These are phyloP conservation scores for Ormyrus rosae DNA, from an alignment of 2,888 invertebrate species.

Conservation along the genomic window DNA sequence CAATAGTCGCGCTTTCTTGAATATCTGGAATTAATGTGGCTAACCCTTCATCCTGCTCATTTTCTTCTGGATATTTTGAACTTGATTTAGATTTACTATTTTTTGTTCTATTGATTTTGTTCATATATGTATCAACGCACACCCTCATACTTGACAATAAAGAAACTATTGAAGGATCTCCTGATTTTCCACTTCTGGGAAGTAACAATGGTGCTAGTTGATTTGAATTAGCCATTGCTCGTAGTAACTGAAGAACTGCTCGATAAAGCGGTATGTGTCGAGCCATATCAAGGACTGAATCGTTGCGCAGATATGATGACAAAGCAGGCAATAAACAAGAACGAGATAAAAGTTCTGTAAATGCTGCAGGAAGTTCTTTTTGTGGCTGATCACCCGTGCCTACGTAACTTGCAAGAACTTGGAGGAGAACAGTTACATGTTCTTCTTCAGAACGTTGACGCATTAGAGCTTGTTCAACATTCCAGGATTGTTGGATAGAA, in stretches of 20 bases:
- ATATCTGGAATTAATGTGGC: conserved; percentile 94
- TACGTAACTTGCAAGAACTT: conserved; percentile 92
- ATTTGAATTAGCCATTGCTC: conserved; percentile 83
- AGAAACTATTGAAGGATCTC: conserved; percentile 83
- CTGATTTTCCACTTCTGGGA: conserved; percentile 76
- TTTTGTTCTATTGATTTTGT: conserved; percentile 81
- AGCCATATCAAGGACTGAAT: conserved; percentile 98
- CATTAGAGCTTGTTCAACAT: conserved; percentile 94
- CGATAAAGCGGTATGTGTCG: conserved; percentile 95
- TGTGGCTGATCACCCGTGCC: conserved; percentile 82
- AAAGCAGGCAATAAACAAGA: conserved; percentile 92
- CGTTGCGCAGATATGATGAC: conserved; percentile 93
- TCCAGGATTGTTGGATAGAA: conserved; percentile 96
- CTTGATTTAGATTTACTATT: conserved; percentile 66
- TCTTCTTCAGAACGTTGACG: conserved; percentile 95
- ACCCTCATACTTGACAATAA: conserved; percentile 91
- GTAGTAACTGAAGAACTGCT: conserved; percentile 87
- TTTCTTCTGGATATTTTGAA: conserved; percentile 78
- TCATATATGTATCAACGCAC: conserved; percentile 94
- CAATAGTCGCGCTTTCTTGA: conserved; percentile 82
- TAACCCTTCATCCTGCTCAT: conserved; percentile 92
- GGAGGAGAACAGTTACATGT: conserved; percentile 90
- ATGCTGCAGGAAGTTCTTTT: conserved; percentile 82
- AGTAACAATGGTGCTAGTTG: conserved; percentile 81
- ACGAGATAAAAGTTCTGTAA: conserved; percentile 86